Evolutionary conservation across 2,797 vertebrate species (phyloP), one percentile per base, ranked within the genome.

Genomic region (Ispidina lecontei): DNA sequence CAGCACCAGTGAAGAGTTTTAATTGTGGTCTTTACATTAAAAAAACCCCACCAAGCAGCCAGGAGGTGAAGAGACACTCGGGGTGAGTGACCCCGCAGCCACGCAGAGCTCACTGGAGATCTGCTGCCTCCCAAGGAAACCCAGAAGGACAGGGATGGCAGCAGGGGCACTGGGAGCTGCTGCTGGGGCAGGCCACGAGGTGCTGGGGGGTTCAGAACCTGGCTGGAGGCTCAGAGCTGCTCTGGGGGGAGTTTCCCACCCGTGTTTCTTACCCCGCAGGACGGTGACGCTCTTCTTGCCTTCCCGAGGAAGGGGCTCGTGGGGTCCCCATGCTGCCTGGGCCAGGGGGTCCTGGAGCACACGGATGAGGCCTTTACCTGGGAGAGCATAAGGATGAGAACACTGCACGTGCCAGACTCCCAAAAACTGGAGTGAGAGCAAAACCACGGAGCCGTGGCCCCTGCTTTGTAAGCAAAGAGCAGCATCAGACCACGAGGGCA

Each of bases 101-200:
- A 75, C 0, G 1, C 3, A 20, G 13, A 49, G 43, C 87, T 72
- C 51, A 52, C 6, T 2, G 47, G 44, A 78, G 41, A 2, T 41
- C 52, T 58, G 31, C 82, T 58, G 35, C 64, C 62, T 67, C 26
- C 41, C 28, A 2, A 5, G 25, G 69, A 56, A 35, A 49, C 69
- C 31, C 2, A 23, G 1, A 6, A 20, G 0, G 9, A 6, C 0
- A 12, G n/a, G 37, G 16, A 44, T 0, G 4, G 76, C 64, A 65
- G 39, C 6, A 5, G 46, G 4, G 25, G 29, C 44, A 33, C 18
- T 0, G 1, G 17, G 46, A 77, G 71, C 64, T 39, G 37, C 14
- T 39, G 37, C 37, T 39, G 37, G 37, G 37, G 37, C 37, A 39
- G 37, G 37, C 37, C 37, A 0, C 12, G 5, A 15, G 13, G 2